Conservation (phyloP, 2,797 vertebrate genomes). For the Thalassophryne amazonica region DNA sequence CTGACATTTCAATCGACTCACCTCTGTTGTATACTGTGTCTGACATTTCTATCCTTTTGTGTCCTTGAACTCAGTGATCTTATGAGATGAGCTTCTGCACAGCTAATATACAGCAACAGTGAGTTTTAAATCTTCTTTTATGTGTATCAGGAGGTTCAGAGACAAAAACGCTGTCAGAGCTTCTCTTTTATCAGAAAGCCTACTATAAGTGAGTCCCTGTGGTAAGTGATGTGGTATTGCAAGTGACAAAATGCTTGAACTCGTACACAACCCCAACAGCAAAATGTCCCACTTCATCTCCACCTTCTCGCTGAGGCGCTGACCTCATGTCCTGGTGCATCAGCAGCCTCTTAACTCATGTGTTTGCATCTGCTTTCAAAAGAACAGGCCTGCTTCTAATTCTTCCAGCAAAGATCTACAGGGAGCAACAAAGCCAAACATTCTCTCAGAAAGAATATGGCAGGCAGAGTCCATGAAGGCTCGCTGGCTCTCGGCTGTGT, state of each 20-base stretch:
- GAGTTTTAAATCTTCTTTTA: no score
- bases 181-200: constrained; percentile 58
- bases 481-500: constrained; percentile 16
- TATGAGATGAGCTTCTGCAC: neutral
- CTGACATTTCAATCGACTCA: no score
- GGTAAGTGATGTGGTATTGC: constrained; percentile 28
- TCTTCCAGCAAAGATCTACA: constrained; percentile 18
- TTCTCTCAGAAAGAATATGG: constrained; percentile 28
- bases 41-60: neutral
- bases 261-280: constrained; percentile 34
- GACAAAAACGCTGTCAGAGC: constrained; percentile 39
- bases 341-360: constrained; percentile 1
- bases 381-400: constrained; percentile 19
- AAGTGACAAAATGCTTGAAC: constrained; percentile 23
- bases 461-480: constrained; percentile 22
- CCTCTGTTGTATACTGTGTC: constrained; percentile 1
- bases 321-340: neutral
- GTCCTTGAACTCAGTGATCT: constrained; percentile 1
- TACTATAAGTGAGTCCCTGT: constrained; percentile 44
- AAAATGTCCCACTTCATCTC: constrained; percentile 55
- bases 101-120: no score
- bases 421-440: constrained; percentile 40
- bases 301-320: constrained; percentile 22
- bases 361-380: neutral
- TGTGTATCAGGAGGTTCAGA: constrained; percentile 20